phyloP scores from a whole-genome alignment of 2,888 invertebrate genomes.

The Drosophila falleni region DNA sequence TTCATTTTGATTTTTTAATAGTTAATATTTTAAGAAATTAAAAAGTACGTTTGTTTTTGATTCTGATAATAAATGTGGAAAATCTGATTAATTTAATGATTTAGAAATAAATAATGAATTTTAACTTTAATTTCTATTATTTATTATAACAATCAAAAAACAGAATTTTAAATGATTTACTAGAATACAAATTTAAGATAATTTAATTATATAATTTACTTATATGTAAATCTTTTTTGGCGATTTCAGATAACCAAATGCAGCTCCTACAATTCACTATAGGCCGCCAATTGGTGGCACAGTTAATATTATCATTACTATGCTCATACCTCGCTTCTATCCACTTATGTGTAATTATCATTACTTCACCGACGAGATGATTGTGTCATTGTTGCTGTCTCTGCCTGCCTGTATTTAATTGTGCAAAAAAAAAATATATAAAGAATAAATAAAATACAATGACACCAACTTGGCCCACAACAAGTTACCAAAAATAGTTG shows the following conservation, averaged over 20 bases:
- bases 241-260: neutral
- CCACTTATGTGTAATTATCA: constrained; percentile 58
- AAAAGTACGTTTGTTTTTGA: too few species aligned
- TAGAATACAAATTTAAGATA: neutral
- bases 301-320: constrained; percentile 2
- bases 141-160: too few species aligned
- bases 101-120: too few species aligned
- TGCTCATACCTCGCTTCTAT: constrained; percentile 20
- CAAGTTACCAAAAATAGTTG: constrained; percentile 63
- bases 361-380: constrained; percentile 57
- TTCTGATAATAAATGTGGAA: too few species aligned
- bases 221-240: too few species aligned
- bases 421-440: constrained; percentile 49
- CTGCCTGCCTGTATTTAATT: constrained; percentile 46
- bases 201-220: too few species aligned
- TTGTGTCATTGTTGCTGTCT: constrained; percentile 54
- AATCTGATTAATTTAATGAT: too few species aligned
- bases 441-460: constrained; percentile 27
- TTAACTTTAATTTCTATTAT: too few species aligned
- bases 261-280: neutral
- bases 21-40: too few species aligned
- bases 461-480: constrained; percentile 46
- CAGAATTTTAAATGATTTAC: too few species aligned
- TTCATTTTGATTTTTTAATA: too few species aligned
- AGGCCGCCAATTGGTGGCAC: constrained; percentile 23